Conservation (phyloP, 64 coral and sea anemone species). For the Stichodactyla helianthus region DNA sequence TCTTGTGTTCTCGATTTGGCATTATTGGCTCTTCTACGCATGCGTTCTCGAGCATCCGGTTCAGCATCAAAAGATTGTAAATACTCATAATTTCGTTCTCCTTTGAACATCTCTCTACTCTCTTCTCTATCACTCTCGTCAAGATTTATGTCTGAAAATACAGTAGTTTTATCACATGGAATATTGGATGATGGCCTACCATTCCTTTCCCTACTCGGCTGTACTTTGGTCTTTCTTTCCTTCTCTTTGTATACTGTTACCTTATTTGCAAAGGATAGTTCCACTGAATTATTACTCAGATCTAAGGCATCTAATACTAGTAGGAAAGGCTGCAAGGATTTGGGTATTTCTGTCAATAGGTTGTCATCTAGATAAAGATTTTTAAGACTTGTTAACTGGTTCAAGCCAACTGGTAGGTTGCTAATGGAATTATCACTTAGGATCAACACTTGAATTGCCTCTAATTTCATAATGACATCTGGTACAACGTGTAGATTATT, state of each 20-base stretch:
- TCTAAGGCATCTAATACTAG: constrained; percentile 46
- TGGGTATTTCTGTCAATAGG: constrained; percentile 42
- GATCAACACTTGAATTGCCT: constrained; percentile 63
- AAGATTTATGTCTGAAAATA: constrained; percentile 74
- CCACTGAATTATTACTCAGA: constrained; percentile 53
- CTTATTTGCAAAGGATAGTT: not conserved
- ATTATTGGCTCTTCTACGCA: constrained; percentile 26
- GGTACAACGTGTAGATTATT: constrained; percentile 65
- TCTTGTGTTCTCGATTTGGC: constrained; percentile 4
- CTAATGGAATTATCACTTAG: constrained; percentile 76
- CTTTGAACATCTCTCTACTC: constrained; percentile 44
- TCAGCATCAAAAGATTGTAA: constrained; percentile 45
- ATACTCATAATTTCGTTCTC: constrained; percentile 15
- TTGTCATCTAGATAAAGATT: constrained; percentile 80
- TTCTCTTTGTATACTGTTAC: constrained; percentile 15
- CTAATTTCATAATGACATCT: constrained; percentile 50
- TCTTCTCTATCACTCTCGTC: not conserved
- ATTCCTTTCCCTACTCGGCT: not conserved
- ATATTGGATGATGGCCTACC: not conserved
- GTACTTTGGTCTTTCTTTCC: not conserved
- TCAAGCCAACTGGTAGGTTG: constrained; percentile 22
- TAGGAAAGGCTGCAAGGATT: constrained; percentile 35
- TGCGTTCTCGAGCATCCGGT: constrained; percentile 3
- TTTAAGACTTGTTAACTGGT: constrained; percentile 36
- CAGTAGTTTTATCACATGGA: constrained; percentile 35